Conservation (phyloP, 2,888 invertebrate genomes). For the Athrips mouffetella region DNA sequence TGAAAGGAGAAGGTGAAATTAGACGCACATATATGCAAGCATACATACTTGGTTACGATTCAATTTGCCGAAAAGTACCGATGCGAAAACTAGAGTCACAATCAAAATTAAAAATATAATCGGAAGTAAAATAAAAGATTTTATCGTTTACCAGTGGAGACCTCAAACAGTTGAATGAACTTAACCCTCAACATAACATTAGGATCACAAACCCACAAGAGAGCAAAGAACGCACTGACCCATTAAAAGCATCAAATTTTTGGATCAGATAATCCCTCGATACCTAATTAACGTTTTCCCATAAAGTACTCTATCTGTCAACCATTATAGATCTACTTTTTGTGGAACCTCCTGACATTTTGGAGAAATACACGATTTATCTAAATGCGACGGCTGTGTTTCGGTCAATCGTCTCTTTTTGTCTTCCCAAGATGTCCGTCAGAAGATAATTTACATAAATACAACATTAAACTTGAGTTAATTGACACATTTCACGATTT, state of each 20-base stretch:
- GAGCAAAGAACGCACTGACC: constrained; percentile 4
- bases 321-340: constrained; percentile 25
- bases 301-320: constrained; percentile 17
- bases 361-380: constrained; percentile 44
- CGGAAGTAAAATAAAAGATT: neutral
- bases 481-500: constrained; percentile 76
- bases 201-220: too few relatives aligned
- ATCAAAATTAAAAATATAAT: neutral
- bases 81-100: too few relatives aligned
- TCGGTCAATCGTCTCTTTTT: constrained; percentile 50
- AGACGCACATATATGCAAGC: too few relatives aligned
- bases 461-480: constrained; percentile 71
- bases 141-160: neutral
- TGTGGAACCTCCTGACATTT: constrained; percentile 39
- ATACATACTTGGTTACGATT: too few relatives aligned
- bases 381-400: constrained; percentile 46
- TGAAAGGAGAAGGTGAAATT: too few relatives aligned
- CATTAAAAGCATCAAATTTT: constrained; percentile 3
- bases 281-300: constrained; percentile 17
- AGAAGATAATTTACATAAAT: constrained; percentile 69
- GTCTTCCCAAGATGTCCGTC: constrained; percentile 56
- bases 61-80: too few relatives aligned
- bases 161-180: too few relatives aligned
- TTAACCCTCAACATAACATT: too few relatives aligned
- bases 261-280: constrained; percentile 10